A percentile compares a stretch with the other conserved stretches of the same genome.
Evolutionary conservation across 2,797 vertebrate genomes (phyloP).

Genomic region (Danio choprae): DNA sequence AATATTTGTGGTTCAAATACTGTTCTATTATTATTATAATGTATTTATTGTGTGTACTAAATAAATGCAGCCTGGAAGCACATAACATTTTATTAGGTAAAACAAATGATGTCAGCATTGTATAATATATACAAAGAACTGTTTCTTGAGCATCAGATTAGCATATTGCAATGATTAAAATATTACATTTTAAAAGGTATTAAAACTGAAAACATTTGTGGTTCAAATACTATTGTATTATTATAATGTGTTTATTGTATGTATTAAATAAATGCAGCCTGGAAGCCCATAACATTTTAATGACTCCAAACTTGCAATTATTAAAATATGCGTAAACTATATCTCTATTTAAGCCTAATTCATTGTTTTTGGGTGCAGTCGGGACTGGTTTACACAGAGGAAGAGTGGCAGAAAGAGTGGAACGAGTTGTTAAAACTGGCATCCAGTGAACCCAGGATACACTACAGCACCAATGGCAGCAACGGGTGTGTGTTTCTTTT

Average conservation of each 20-base stretch:
- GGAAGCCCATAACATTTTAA: neutral
- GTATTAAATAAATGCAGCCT: neutral
- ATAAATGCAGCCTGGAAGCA: neutral
- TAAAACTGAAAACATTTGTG: neutral
- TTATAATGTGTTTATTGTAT: neutral
- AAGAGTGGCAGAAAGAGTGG: slow-evolving; percentile 99
- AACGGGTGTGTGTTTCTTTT: slow-evolving; percentile 74
- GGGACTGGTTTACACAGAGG: slow-evolving; percentile 95
- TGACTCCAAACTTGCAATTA: no score
- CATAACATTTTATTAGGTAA: neutral
- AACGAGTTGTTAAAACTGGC: slow-evolving; percentile 92
- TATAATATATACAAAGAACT: no score
- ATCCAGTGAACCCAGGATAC: slow-evolving; percentile 90
- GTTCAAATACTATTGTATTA: neutral
- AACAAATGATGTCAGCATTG: no score
- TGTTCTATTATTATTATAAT: neutral
- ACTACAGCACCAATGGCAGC: slow-evolving; percentile 86
- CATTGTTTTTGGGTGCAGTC: slow-evolving; percentile 84
- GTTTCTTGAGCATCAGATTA: neutral
- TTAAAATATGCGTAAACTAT: neutral
- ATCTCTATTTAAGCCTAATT: neutral
- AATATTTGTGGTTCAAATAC: neutral
- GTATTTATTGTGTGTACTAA: neutral
- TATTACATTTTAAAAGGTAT: neutral
- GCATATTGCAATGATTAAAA: neutral